phyloP scores from a whole-genome alignment of 2,113 vertebrate genomes.

The Macrotis lagotis region DNA sequence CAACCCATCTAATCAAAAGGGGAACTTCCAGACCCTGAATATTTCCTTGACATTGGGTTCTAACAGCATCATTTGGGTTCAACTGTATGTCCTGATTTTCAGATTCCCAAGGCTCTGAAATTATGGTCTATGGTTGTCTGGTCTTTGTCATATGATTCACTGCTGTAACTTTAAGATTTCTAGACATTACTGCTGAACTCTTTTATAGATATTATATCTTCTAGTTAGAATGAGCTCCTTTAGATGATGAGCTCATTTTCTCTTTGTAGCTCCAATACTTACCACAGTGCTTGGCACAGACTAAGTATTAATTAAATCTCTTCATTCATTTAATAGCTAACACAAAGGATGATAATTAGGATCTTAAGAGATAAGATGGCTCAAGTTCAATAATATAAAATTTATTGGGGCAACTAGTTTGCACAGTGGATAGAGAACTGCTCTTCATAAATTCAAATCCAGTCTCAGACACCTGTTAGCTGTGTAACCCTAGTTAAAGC shows the following conservation, averaged over 20 bases:
- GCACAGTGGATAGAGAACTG: not conserved
- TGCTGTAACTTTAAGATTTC: not conserved
- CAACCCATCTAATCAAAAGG: not conserved
- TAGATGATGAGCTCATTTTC: not conserved
- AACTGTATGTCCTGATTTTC: not conserved
- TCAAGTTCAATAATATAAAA: not conserved
- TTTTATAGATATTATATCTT: not conserved
- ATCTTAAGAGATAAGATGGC: not conserved
- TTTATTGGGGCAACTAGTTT: not conserved
- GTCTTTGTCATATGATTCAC: not conserved
- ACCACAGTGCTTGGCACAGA: not conserved
- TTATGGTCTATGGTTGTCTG: not conserved
- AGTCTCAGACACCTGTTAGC: not conserved
- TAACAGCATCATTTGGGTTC: not conserved
- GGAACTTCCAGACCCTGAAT: not conserved
- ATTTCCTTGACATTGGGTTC: not conserved
- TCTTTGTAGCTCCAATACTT: not conserved
- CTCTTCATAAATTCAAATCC: not conserved
- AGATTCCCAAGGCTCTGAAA: not conserved
- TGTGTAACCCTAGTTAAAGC: not conserved
- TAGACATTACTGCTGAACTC: not conserved
- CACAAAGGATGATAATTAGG: not conserved
- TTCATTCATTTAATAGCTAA: not conserved
- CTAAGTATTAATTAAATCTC: not conserved
- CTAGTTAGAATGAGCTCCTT: not conserved